A percentile compares a stretch with the other conserved stretches of the same genome.
Evolutionary conservation across 2,113 vertebrate species (phyloP).

Genomic region (Daphoenositta chrysoptera): DNA sequence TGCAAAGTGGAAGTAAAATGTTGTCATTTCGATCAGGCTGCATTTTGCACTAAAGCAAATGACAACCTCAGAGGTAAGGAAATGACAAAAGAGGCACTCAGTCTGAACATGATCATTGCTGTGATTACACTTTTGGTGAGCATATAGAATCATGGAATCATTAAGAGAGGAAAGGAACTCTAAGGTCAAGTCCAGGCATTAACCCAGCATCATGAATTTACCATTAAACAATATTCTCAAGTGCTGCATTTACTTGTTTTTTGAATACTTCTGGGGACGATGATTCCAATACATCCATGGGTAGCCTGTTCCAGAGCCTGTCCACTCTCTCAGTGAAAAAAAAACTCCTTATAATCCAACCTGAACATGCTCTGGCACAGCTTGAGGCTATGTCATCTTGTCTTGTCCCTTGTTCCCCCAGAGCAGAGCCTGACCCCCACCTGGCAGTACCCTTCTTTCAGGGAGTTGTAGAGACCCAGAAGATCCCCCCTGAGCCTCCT

Average conservation of each 20-base stretch:
- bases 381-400: background rate
- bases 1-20: background rate
- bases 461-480: background rate
- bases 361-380: background rate
- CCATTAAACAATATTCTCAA: background rate
- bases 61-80: background rate
- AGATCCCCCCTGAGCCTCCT: background rate
- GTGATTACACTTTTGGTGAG: background rate
- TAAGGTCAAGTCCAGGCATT: background rate
- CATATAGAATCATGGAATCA: background rate
- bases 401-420: background rate
- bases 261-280: no score
- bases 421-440: rapidly evolving
- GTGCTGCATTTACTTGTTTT: background rate
- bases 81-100: background rate
- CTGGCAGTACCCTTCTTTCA: rapidly evolving
- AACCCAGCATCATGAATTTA: background rate
- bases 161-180: background rate
- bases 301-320: no score
- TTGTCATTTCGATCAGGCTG: background rate
- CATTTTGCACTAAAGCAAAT: background rate
- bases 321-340: background rate
- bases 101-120: background rate
- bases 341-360: background rate
- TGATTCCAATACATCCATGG: background rate